These are phyloP conservation scores for Mixornis gularis DNA, from an alignment of 2,113 vertebrate genomes.

Conservation along the genomic window DNA sequence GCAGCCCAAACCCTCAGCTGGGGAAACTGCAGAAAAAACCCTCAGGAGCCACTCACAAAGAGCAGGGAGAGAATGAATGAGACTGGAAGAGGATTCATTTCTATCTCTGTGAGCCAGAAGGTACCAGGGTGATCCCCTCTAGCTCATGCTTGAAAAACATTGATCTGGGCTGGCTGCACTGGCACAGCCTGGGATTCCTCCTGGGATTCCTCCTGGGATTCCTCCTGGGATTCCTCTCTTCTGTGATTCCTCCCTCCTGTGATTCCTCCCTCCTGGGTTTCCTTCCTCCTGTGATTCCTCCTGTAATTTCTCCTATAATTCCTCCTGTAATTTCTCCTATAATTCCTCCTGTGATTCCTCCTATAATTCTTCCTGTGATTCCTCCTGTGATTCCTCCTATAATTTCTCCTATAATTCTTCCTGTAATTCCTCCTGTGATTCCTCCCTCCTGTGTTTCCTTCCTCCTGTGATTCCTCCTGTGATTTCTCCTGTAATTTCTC, in stretches of 20 bases:
- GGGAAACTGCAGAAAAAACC: neutral
- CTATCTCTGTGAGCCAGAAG: neutral
- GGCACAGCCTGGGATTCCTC: neutral
- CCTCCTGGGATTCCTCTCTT: neutral
- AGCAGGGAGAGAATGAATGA: neutral
- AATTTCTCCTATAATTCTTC: neutral
- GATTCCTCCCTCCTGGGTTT: neutral
- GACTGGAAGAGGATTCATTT: neutral
- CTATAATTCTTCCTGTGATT: rapidly evolving
- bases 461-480: too few species aligned
- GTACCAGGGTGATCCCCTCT: neutral
- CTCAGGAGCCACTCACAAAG: neutral
- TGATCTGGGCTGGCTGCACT: neutral
- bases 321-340: neutral
- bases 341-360: neutral
- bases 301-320: rapidly evolving
- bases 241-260: rapidly evolving
- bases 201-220: neutral
- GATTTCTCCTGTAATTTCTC: neutral
- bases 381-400: rapidly evolving
- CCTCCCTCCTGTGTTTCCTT: neutral
- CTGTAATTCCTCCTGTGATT: rapidly evolving
- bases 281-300: too few species aligned
- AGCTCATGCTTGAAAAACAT: neutral
- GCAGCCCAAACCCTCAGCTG: neutral